Base-by-base conservation (phyloP, 2,113 vertebrate species). In the Pogonocichla stellata region DNA sequence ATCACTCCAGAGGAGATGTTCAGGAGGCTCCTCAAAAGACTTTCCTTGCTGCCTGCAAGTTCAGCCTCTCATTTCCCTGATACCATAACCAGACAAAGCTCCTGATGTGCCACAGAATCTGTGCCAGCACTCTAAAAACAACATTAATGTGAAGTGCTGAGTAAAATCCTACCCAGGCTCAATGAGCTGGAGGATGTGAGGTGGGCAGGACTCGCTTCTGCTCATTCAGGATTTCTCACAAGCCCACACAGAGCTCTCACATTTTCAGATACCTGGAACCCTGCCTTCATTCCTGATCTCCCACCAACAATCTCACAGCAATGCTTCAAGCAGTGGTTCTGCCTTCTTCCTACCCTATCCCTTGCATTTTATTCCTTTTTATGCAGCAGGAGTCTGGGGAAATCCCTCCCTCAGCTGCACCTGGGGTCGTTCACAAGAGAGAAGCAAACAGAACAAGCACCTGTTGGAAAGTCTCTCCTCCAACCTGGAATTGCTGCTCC, bases 141-240 rank as follows among this genome's bases (percentile, higher is more conserved):
- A 3, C 9, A 82, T 65, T 45, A 54, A 80, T 17, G 79, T 70
- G 65, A 80, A 92, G 33, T 19, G 54, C 36, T 51, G 88, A 93
- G 75, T 80, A 78, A 86, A 95, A 78, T 62, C 64, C 38, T 6
- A 48, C 3, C 64, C 79, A 83, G 67, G 47, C 51, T 79, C 72
- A 18, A 29, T 0, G 2, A 12, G 29, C 45, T 69, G 88, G 43
- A 88, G 72, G 86, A 86, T 86, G 88, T 10, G 40, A 92, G 78
- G 92, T 71, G 77, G 83, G 94, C 61, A 95, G 83, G 83, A 87
- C 65, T 71, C 8, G 2, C n/a, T 89, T 67, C 33, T 94, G 86
- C 89, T 95, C 95, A 95, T 84, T 95, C 83, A 94, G 36, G 25
- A 67, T 84, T 93, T 70, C 89, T 92, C 86, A 90, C 86, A 64